Percentiles rank a stretch among this genome's conserved stretches.
Conservation (phyloP, 2,888 invertebrate genomes). For the Shargacucullia verbasci region DNA sequence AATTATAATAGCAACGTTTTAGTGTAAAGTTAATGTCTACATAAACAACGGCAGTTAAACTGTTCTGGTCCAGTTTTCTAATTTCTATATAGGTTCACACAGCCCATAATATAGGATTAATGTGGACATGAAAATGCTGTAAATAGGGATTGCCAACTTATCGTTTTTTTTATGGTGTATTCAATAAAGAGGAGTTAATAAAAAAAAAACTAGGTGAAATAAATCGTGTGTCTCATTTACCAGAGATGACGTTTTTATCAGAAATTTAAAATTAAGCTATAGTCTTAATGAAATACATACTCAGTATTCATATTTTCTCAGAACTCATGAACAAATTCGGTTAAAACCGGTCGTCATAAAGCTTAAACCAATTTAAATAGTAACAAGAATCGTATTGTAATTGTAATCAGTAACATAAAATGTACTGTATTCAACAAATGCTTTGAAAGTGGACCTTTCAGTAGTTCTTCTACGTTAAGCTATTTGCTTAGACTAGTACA, state of each 20-base stretch:
- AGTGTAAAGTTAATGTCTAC: slow-evolving; percentile 12
- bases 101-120: slow-evolving; percentile 24
- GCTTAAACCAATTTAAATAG: not conserved
- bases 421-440: slow-evolving; percentile 7
- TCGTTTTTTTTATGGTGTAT: slow-evolving; percentile 14
- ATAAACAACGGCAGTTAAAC: slow-evolving; percentile 32
- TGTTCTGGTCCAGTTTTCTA: slow-evolving; percentile 30
- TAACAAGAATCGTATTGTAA: slow-evolving; percentile 11
- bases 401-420: slow-evolving; percentile 16
- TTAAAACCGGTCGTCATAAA: too few relatives aligned
- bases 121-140: slow-evolving; percentile 28
- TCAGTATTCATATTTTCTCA: too few relatives aligned
- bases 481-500: slow-evolving; percentile 6
- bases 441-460: slow-evolving; percentile 5
- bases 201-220: too few relatives aligned
- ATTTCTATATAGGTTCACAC: slow-evolving; percentile 32
- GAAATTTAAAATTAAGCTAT: too few relatives aligned
- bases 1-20: not conserved
- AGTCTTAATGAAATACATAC: too few relatives aligned
- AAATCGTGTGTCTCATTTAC: too few relatives aligned
- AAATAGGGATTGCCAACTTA: slow-evolving; percentile 9
- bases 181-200: not conserved
- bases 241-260: too few relatives aligned
- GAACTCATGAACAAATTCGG: too few relatives aligned
- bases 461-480: too few relatives aligned